Evolutionary conservation across 2,888 invertebrate genomes (phyloP).

Genomic region (Drosophila neonasuta): DNA sequence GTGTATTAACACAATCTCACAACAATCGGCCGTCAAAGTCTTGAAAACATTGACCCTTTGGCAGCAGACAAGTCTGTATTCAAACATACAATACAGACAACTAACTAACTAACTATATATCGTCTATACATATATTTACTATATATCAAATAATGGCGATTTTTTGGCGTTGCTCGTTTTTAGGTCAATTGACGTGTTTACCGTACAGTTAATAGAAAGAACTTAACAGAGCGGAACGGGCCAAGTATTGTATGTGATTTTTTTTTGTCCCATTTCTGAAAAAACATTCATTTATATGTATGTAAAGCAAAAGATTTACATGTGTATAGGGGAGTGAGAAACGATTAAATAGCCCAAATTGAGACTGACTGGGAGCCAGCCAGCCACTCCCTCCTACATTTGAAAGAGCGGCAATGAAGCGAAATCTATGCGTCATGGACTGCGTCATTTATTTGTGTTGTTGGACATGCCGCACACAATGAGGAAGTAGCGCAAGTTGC

Average conservation of each 20-base stretch:
- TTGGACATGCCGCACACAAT: constrained; percentile 53
- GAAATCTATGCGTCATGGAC: constrained; percentile 54
- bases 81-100: constrained; percentile 2
- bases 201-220: constrained; percentile 50
- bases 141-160: constrained; percentile 10
- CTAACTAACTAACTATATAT: background rate
- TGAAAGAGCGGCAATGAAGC: constrained; percentile 35
- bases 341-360: constrained; percentile 34
- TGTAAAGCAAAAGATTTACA: constrained; percentile 17
- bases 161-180: constrained; percentile 60
- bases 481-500: constrained; percentile 43
- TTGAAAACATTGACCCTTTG: constrained; percentile 65
- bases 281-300: constrained; percentile 12
- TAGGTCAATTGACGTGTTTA: constrained; percentile 68
- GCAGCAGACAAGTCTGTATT: constrained; percentile 26
- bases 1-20: constrained; percentile 14
- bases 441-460: constrained; percentile 53
- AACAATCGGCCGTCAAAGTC: constrained; percentile 43
- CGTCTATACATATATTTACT: constrained; percentile 4
- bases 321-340: constrained; percentile 29
- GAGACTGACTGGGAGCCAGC: background rate
- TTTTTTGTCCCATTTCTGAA: constrained; percentile 20
- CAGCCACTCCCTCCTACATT: constrained; percentile 48
- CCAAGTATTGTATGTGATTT: constrained; percentile 27
- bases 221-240: constrained; percentile 51